Conservation (phyloP, 2,888 invertebrate species). For the Nycteola revayana region DNA sequence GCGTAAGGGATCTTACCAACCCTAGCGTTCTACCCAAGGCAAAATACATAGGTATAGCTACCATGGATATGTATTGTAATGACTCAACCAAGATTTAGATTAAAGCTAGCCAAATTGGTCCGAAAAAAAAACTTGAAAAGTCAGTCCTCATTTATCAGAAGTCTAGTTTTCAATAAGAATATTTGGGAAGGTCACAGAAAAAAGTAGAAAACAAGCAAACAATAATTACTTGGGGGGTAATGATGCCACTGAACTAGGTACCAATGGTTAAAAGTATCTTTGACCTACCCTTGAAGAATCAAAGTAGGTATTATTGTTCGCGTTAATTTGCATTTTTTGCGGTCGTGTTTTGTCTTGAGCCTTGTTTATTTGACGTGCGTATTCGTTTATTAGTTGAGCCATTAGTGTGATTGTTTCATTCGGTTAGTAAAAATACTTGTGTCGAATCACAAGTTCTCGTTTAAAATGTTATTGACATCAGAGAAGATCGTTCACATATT, state of each 20-base stretch:
- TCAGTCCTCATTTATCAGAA: too few species aligned
- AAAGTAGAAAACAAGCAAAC: too few species aligned
- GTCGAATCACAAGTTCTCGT: conserved; percentile 17
- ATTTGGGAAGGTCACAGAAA: too few species aligned
- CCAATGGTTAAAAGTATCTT: too few species aligned
- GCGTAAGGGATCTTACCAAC: conserved; percentile 57
- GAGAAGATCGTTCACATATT: conserved; percentile 18
- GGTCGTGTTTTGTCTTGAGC: conserved; percentile 22
- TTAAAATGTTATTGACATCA: conserved; percentile 25
- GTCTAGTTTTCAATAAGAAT: too few species aligned
- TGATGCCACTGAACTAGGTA: too few species aligned
- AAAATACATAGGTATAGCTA: too few species aligned
- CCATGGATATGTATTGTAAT: too few species aligned
- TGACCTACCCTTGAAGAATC: conserved; percentile 22
- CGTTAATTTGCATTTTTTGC: conserved; percentile 10
- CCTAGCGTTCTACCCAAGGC: too few species aligned
- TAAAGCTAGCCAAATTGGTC: too few species aligned
- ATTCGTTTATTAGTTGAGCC: conserved; percentile 24
- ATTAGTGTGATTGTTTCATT: conserved; percentile 14
- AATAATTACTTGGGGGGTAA: too few species aligned
- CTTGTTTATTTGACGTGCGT: conserved; percentile 29
- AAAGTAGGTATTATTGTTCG: conserved; percentile 20
- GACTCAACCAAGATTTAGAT: conserved; percentile 62
- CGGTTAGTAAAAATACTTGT: conserved; percentile 31
- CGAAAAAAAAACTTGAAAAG: too few species aligned